Evolutionary conservation across 2,888 invertebrate species (phyloP), one percentile per base, ranked within the genome.

Genomic region (Barypeithes pellucidus): DNA sequence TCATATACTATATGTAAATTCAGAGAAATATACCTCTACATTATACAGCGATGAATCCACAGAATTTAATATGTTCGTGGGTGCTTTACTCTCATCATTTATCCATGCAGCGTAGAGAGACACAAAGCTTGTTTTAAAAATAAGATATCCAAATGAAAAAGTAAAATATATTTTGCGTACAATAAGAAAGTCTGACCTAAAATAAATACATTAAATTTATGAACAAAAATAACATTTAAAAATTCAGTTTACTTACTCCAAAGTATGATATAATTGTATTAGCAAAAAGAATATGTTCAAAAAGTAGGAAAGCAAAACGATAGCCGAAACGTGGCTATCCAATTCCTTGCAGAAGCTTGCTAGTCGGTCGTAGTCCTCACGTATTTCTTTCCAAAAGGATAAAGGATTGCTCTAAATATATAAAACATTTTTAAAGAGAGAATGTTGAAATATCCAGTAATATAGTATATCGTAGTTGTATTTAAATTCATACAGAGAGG

Each of bases 251-350:
- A 52, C 67, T 63, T 67, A 72, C 72, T 72, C 72, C 83, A 92
- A 87, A 20, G 91, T 91, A 79, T 91, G 87, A 79, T 91, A 93
- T 8, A 94, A 86, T 80, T 93, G 92, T 47, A 92, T 86, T 73
- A 93, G 91, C 76, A 93, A 91, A 81, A 92, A 93, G 82, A 91
- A 94, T 63, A 94, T 87, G 82, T 94, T 92, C 76, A 90, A 91
- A n/a, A 89, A 86, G 78, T 92, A 93, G 0, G 92, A 91, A 3
- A 93, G 81, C 0, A 94, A 83, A 0, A 93, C 87, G 66, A 93
- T 85, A 9, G 87, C 86, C 0, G 92, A 91, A 12, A 93, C 86
- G 41, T 89, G 86, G 0, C 85, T 83, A 78, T 93, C 91, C 5
- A 93, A 87, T 18, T 85, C 85, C 39, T 89, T 87, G 0, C 78